Conservation (phyloP, 2,113 vertebrate genomes). For the Chrysochloris asiatica region DNA sequence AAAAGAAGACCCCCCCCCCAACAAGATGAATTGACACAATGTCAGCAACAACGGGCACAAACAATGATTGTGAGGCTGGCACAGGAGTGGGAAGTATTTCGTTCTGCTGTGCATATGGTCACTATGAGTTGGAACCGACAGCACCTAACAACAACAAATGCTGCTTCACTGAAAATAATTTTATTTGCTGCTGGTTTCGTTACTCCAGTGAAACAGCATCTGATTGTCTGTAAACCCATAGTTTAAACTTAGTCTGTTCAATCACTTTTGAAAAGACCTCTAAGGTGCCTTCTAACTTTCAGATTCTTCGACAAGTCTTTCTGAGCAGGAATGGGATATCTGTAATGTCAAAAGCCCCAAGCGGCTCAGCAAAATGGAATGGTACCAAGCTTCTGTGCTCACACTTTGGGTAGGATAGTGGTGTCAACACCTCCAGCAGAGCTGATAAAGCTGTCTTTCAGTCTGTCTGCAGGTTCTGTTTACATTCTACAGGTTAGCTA, state of each 20-base stretch:
- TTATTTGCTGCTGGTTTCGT: not conserved
- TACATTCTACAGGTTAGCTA: slow-evolving; percentile 64
- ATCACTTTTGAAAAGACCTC: slow-evolving; percentile 30
- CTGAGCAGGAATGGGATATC: slow-evolving; percentile 48
- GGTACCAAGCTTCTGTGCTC: slow-evolving; percentile 73
- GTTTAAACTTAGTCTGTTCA: not conserved
- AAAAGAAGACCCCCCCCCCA: too few relatives aligned
- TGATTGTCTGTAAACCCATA: not conserved
- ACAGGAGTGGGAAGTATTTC: too few relatives aligned
- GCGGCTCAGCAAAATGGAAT: slow-evolving; percentile 66
- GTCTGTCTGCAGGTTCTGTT: slow-evolving; percentile 72
- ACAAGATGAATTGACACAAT: too few relatives aligned
- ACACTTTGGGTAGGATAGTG: slow-evolving; percentile 60
- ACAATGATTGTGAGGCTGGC: too few relatives aligned
- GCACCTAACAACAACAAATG: too few relatives aligned
- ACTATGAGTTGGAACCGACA: too few relatives aligned
- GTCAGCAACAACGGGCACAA: too few relatives aligned
- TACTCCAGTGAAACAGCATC: not conserved
- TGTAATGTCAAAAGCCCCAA: slow-evolving; percentile 72
- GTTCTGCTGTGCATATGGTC: too few relatives aligned
- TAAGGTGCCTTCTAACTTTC: slow-evolving; percentile 34
- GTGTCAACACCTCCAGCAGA: slow-evolving; percentile 66
- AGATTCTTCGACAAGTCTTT: slow-evolving; percentile 37
- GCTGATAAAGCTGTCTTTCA: slow-evolving; percentile 66
- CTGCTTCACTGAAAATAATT: slow-evolving; percentile 22